Evolutionary conservation across 2,888 invertebrate genomes (phyloP).

Genomic region (Cephus sareptanus): DNA sequence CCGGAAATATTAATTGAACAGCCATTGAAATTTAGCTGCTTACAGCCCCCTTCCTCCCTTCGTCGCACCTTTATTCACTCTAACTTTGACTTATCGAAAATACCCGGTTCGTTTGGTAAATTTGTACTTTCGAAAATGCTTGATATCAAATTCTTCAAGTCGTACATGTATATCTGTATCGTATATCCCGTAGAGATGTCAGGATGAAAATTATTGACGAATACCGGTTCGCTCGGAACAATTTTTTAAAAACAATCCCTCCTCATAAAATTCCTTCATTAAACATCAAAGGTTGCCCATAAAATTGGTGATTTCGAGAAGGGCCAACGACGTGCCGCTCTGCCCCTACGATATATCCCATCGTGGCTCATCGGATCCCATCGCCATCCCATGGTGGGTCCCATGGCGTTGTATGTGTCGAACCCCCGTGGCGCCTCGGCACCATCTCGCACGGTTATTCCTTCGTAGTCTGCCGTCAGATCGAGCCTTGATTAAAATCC

Average conservation of each 20-base stretch:
- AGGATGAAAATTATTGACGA: constrained; percentile 52
- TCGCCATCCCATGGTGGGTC: constrained; percentile 34
- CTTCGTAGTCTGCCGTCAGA: constrained; percentile 57
- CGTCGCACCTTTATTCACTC: background rate
- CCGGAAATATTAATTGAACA: constrained; percentile 55
- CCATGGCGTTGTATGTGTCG: constrained; percentile 61
- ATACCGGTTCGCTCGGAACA: constrained; percentile 41
- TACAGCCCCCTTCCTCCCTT: background rate
- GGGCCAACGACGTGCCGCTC: constrained; percentile 31
- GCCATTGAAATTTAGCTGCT: constrained; percentile 32
- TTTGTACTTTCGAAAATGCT: background rate
- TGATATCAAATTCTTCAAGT: background rate
- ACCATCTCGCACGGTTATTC: constrained; percentile 61
- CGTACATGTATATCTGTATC: background rate
- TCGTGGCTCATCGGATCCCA: constrained; percentile 14
- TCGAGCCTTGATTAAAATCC: constrained; percentile 65
- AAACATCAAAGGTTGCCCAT: constrained; percentile 63
- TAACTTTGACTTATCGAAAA: background rate
- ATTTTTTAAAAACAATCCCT: constrained; percentile 61
- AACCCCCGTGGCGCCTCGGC: constrained; percentile 63
- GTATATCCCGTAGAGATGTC: background rate
- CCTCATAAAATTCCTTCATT: constrained; percentile 63
- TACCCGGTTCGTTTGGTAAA: background rate
- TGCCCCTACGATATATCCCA: background rate
- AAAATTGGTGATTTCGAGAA: constrained; percentile 61